Evolutionary conservation across 2,888 invertebrate genomes (phyloP), one percentile per base, ranked within the genome.

Genomic region (Nomada flava): DNA sequence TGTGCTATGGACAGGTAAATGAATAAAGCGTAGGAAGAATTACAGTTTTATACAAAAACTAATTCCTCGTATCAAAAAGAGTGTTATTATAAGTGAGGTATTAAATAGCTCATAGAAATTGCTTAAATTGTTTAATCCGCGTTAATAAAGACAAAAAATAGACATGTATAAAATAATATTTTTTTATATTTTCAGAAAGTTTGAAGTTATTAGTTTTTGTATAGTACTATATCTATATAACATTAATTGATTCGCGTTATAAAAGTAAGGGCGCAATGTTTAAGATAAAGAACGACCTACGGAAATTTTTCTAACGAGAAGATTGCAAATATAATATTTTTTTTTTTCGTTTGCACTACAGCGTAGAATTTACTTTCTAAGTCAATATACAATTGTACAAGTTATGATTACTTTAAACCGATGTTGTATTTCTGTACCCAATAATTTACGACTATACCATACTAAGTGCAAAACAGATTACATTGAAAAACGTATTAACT

Each of bases 1-100:
- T 91, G 89, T 90, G 92, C 91, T 91, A 91, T 91, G 91, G 91
- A 91, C 91, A 91, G 91, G 89, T 90, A 90, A 87, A 85, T 76
- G 86, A 90, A 86, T 85, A 88, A 82, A 88, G 82, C 87, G 72
- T 76, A 70, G 86, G 87, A 87, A 88, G 85, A 88, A 76, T 65
- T n/a, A 55, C 53, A 77, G 64, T 77, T 71, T 77, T 79, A 73
- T 74, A 79, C 73, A 86, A 80, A 81, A 86, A 76, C 55, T 83
- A 79, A 71, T 73, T 75, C 53, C 47, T 65, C 11, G 64, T 75
- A 80, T 72, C 68, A 79, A 79, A 83, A 79, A 15, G 60, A 78
- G 63, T 82, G 73, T 73, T 76, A 26, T 70, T 55, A 57, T 59
- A 26, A 50, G 52, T 67, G 62, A 55, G 62, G n/a, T 70, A 64